A percentile compares a stretch with the other conserved stretches of the same genome.
Conservation (phyloP, 2,113 vertebrate species). For the human (Homo sapiens) region GRCh38 chrX:107093001-107093500, state of each 20-base stretch:
- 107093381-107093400: conserved; percentile 33
- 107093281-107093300: not conserved
- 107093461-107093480: not conserved
- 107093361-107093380: conserved; percentile 1
- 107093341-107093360: conserved; percentile 11
- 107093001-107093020: conserved; percentile 14
- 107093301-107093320: not conserved
- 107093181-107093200: conserved; percentile 27
- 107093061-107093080: conserved; percentile 20
- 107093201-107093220: not conserved
- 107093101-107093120: not conserved
- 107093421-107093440: not conserved
- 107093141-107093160: not conserved
- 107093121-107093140: not conserved
- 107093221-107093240: not conserved
- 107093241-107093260: not conserved
- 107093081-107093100: not conserved
- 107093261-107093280: not conserved
- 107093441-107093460: not conserved
- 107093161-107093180: not conserved
- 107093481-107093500: not conserved
- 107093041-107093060: not conserved
- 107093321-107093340: not conserved
- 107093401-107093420: not conserved
- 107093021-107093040: not conserved